Conservation (phyloP, 2,797 vertebrate genomes). For the Diceros bicornis region DNA sequence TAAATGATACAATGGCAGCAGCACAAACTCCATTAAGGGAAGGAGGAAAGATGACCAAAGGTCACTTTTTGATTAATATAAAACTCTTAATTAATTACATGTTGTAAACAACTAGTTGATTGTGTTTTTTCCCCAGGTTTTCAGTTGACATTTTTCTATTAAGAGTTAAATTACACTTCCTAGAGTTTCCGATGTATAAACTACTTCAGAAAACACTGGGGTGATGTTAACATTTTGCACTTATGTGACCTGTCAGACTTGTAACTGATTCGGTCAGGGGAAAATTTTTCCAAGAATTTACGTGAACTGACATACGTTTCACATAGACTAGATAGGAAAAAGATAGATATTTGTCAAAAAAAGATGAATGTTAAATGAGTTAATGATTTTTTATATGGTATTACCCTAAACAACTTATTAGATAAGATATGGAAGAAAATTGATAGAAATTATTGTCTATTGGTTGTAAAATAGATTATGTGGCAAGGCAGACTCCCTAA, state of each 20-base stretch:
- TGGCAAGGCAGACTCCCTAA: not conserved
- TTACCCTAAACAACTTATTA: not conserved
- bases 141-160: not conserved
- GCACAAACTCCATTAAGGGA: not conserved
- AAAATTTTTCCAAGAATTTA: not conserved
- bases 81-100: slow-evolving; percentile 21
- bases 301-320: not conserved
- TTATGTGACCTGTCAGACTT: not conserved
- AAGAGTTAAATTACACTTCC: not conserved
- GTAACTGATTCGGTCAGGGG: not conserved
- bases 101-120: not conserved
- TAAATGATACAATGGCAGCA: not conserved
- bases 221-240: not conserved
- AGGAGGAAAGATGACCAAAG: not conserved
- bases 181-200: not conserved
- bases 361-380: not conserved
- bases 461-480: not conserved
- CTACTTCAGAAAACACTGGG: not conserved
- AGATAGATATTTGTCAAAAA: not conserved
- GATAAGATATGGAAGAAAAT: not conserved
- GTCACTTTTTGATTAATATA: slow-evolving; percentile 1
- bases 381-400: not conserved
- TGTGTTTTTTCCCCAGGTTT: not conserved
- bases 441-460: not conserved
- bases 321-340: not conserved